Evolutionary conservation across 2,113 vertebrate species (phyloP), one percentile per base, ranked within the genome.

Genomic region (Fukomys damarensis): DNA sequence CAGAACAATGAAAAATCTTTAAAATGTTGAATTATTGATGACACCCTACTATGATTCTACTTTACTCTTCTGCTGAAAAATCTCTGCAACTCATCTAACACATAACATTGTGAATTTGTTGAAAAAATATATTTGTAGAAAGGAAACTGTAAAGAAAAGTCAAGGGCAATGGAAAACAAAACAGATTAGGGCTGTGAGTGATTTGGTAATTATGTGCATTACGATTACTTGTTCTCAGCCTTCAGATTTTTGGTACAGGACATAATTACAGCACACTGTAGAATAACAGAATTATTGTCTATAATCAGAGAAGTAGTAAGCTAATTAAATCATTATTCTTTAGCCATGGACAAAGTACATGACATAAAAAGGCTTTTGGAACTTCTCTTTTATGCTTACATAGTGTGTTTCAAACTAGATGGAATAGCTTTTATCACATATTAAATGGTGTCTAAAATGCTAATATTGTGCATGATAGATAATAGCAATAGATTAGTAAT

Each of bases 301-400:
- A 68, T 90, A 68, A 88, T 96, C 68, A 85, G 52, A 41, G 54
- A 94, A 90, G 56, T 54, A 89, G 83, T 0, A 8, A 94, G 30
- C 41, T 90, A 80, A 94, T 92, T 80, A 96, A 76, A 56, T 94
- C 85, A 91, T 80, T 86, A 80, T 88, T 81, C 52, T 90, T 96
- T 81, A 76, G 24, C 61, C 46, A 95, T 92, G 63, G 63, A 85
- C 79, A 93, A 74, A 92, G 3, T 43, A n/a, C 7, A 76, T 85
- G 61, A 77, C 35, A 35, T 88, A 93, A 93, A 92, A 85, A 79
- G 63, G 81, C 80, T 41, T 92, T 81, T 70, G 77, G 5, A 77
- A 65, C 7, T 38, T 91, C n/a, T 95, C 93, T 83, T 41, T 80
- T 59, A 52, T 43, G 49, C 54, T 92, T 94, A 3, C 41, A 35